phyloP scores from a whole-genome alignment of 2,797 vertebrate genomes.

The Enteromius unitaeniatus region DNA sequence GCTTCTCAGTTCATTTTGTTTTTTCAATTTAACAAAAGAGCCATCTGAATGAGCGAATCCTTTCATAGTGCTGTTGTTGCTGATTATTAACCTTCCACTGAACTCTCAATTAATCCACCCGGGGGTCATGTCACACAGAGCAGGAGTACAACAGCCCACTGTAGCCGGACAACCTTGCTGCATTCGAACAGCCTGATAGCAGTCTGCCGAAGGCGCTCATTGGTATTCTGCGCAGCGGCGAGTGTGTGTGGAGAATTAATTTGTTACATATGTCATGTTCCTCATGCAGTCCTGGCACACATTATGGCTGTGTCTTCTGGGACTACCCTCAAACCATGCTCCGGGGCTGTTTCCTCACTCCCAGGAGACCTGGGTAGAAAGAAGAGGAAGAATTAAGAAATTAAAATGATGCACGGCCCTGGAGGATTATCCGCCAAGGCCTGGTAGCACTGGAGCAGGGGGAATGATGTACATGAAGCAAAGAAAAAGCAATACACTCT shows the following conservation, averaged over 20 bases:
- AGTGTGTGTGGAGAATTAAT: constrained; percentile 74
- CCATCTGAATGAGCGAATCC: constrained; percentile 65
- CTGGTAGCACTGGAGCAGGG: constrained; percentile 15
- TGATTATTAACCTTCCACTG: constrained; percentile 80
- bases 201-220: constrained; percentile 70
- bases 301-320: constrained; percentile 72
- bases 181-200: constrained; percentile 64
- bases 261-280: constrained; percentile 79
- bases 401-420: constrained; percentile 67
- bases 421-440: constrained; percentile 48
- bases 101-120: constrained; percentile 79
- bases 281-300: constrained; percentile 65
- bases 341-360: constrained; percentile 51
- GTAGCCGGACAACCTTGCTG: constrained; percentile 66
- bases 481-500: constrained; percentile 41
- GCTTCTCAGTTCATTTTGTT: constrained; percentile 43
- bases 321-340: constrained; percentile 55
- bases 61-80: constrained; percentile 74
- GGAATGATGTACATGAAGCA: constrained; percentile 21
- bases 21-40: constrained; percentile 64
- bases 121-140: constrained; percentile 62
- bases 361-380: constrained; percentile 44
- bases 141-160: constrained; percentile 62
- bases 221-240: constrained; percentile 68
- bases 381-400: constrained; percentile 64